phyloP scores from a whole-genome alignment of 2,797 vertebrate species.

The Cetoscarus ocellatus region DNA sequence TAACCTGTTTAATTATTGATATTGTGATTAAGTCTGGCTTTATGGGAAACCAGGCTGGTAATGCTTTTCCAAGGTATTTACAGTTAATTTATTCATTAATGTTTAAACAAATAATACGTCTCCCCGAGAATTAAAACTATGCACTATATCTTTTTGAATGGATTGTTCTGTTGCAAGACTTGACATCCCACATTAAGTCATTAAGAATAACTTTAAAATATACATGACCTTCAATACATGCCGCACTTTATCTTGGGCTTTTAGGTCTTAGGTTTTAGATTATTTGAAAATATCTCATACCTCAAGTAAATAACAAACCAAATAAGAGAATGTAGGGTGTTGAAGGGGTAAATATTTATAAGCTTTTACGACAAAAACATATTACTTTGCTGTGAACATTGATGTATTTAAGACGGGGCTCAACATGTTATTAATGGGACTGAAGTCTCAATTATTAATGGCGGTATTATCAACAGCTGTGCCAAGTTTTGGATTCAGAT shows the following conservation, averaged over 20 bases:
- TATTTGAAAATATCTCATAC: neutral
- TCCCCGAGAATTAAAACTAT: conserved; percentile 7
- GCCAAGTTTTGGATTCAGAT: conserved; percentile 88
- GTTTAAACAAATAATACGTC: conserved; percentile 40
- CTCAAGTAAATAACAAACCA: conserved; percentile 15
- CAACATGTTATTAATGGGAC: conserved; percentile 68
- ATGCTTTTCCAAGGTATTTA: conserved; percentile 38
- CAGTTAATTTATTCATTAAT: conserved; percentile 22
- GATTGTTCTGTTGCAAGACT: conserved; percentile 4
- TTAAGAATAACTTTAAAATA: conserved; percentile 39
- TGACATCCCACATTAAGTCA: conserved; percentile 29
- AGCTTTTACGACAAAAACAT: conserved; percentile 43
- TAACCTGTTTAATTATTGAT: conserved; percentile 44
- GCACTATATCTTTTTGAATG: neutral
- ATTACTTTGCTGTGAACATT: conserved; percentile 51
- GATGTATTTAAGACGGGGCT: conserved; percentile 57
- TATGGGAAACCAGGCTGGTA: conserved; percentile 21
- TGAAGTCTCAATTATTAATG: conserved; percentile 76
- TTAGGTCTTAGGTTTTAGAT: neutral
- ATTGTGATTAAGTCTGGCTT: conserved; percentile 31
- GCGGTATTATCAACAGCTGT: conserved; percentile 78
- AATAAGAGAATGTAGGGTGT: conserved; percentile 7
- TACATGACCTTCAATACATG: conserved; percentile 21
- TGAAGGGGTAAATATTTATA: conserved; percentile 69
- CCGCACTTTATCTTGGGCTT: neutral